Conservation (phyloP, 2,113 vertebrate genomes). For the Rhinolophus sinicus region DNA sequence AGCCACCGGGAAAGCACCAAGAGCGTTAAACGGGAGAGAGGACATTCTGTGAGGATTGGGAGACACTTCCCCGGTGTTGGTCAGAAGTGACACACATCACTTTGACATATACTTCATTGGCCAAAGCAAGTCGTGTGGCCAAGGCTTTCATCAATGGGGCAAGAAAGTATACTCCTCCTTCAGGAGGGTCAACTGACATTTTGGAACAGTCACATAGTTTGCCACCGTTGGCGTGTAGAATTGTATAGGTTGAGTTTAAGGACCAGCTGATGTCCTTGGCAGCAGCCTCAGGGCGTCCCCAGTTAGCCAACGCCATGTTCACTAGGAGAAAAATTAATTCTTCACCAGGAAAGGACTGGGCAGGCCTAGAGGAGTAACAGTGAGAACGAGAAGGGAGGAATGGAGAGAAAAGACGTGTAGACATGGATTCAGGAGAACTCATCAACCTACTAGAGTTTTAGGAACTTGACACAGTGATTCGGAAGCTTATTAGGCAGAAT, state of each 20-base stretch:
- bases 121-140: background rate
- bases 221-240: background rate
- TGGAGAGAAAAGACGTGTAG: background rate
- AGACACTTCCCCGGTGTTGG: too few relatives aligned
- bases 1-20: background rate
- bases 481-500: background rate
- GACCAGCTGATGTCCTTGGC: background rate
- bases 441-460: background rate
- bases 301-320: background rate
- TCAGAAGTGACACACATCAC: background rate
- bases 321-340: background rate
- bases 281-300: background rate
- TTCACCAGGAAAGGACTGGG: background rate
- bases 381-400: background rate
- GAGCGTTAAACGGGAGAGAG: background rate
- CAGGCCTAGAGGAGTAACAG: background rate
- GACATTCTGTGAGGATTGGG: background rate
- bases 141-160: background rate
- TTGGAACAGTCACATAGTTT: background rate
- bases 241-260: background rate
- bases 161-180: background rate
- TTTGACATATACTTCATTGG: background rate
- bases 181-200: background rate
- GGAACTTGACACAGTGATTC: background rate
- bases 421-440: background rate